Evolutionary conservation across 2,113 vertebrate species (phyloP).

Genomic region (Procavia capensis): DNA sequence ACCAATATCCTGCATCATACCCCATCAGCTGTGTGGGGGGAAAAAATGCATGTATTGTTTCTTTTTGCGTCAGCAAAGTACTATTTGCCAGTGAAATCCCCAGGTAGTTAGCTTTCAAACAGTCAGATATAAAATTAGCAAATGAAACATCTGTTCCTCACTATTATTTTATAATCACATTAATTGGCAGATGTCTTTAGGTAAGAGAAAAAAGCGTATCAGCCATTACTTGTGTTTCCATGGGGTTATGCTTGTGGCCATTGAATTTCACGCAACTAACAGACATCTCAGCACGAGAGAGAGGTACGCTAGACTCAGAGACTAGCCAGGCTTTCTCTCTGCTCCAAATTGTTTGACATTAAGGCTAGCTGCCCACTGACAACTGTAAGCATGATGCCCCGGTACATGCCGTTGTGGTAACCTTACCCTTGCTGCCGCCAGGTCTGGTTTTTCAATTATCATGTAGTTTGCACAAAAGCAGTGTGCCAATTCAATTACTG

Average conservation of each 20-base stretch:
- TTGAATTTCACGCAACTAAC: constrained; percentile 67
- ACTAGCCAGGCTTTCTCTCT: constrained; percentile 45
- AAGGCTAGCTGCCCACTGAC: constrained; percentile 59
- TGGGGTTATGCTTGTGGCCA: constrained; percentile 68
- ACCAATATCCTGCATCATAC: constrained; percentile 73
- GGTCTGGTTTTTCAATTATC: constrained; percentile 86
- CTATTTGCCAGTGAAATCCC: constrained; percentile 84
- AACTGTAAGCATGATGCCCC: constrained; percentile 65
- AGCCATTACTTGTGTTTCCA: constrained; percentile 77
- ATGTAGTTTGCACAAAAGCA: constrained; percentile 87
- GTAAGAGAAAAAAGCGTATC: constrained; percentile 79
- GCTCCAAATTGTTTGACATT: constrained; percentile 39
- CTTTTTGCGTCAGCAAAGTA: constrained; percentile 75
- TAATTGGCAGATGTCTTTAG: constrained; percentile 87
- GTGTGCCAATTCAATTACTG: constrained; percentile 92
- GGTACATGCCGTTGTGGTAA: constrained; percentile 61
- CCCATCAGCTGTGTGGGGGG: constrained; percentile 56
- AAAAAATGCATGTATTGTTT: constrained; percentile 75
- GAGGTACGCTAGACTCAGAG: constrained; percentile 18
- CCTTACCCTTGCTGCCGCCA: constrained; percentile 78
- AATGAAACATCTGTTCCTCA: constrained; percentile 87
- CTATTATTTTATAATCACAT: constrained; percentile 89
- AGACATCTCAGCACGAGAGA: constrained; percentile 47
- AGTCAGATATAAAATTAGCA: constrained; percentile 85
- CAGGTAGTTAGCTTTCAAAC: constrained; percentile 84